Evolutionary conservation across 1,140 invertebrate genomes (phyloP).

Genomic region (Drosophila repletoides): DNA sequence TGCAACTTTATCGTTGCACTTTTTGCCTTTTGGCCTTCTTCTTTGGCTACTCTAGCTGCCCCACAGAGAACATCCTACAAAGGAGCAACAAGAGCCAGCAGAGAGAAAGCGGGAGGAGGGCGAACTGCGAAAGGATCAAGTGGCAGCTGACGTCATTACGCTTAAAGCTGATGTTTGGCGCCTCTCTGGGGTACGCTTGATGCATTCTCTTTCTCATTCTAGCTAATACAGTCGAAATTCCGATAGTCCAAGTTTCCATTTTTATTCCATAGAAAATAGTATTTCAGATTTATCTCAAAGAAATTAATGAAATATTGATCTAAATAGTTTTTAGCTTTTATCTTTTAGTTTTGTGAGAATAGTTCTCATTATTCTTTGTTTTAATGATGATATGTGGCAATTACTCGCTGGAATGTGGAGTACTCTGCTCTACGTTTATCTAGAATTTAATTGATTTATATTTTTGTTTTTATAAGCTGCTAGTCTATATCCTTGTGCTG

Average conservation of each 20-base stretch:
- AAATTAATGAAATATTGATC: no score
- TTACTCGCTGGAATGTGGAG: not conserved
- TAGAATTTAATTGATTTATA: slow-evolving; percentile 31
- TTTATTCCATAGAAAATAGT: no score
- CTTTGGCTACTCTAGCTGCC: slow-evolving; percentile 11
- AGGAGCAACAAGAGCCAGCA: not conserved
- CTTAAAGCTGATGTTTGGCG: slow-evolving; percentile 28
- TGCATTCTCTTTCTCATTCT: no score
- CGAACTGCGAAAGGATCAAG: not conserved
- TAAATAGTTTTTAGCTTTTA: not conserved
- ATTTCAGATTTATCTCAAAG: no score
- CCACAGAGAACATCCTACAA: slow-evolving; percentile 22
- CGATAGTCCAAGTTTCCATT: no score
- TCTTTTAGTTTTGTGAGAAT: not conserved
- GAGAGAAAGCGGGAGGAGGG: not conserved
- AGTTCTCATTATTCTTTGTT: not conserved
- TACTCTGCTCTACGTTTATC: not conserved
- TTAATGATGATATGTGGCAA: not conserved
- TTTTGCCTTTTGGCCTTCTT: slow-evolving; percentile 40
- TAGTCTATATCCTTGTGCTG: slow-evolving; percentile 17
- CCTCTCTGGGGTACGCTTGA: slow-evolving; percentile 11
- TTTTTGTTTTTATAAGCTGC: not conserved
- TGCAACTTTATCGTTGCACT: slow-evolving; percentile 68
- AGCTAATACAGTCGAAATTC: no score
- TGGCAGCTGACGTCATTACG: slow-evolving; percentile 39